Evolutionary conservation across 2,113 vertebrate genomes (phyloP).

Genomic region (Daboia siamensis): DNA sequence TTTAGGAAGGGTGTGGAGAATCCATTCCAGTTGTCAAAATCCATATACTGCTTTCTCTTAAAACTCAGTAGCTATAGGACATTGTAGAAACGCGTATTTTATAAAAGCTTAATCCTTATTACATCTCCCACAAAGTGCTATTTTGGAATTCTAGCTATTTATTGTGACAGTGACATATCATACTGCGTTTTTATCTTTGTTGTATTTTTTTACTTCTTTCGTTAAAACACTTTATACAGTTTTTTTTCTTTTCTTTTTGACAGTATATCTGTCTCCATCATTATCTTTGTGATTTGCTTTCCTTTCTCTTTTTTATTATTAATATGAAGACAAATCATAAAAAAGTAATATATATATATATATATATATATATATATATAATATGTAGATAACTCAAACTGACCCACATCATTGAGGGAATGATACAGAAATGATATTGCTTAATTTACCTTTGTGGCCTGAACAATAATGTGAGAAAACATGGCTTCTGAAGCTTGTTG

Average conservation of each 20-base stretch:
- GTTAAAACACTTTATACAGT: not conserved
- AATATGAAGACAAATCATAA: not conserved
- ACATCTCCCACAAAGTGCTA: not conserved
- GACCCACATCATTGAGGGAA: not conserved
- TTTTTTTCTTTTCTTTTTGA: not conserved
- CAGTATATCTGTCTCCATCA: not conserved
- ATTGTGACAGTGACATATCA: not conserved
- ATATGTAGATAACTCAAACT: not conserved
- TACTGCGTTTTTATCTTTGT: not conserved
- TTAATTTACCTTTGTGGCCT: slow-evolving; percentile 30
- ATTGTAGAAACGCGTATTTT: not conserved
- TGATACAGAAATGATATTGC: not conserved
- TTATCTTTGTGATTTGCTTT: not conserved
- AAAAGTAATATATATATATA: not conserved
- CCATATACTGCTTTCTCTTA: not conserved
- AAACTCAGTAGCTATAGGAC: not conserved
- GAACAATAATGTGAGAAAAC: slow-evolving; percentile 36
- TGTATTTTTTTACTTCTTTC: not conserved
- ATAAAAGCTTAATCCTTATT: not conserved
- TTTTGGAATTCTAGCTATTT: not conserved
- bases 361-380: not conserved
- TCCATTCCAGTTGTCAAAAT: not conserved
- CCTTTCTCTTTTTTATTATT: not conserved
- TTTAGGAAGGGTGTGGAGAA: not conserved
- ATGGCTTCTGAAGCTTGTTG: slow-evolving; percentile 36